These are phyloP conservation scores for Paraplagusia blochii DNA, from an alignment of 2,113 vertebrate genomes.

Conservation along the genomic window DNA sequence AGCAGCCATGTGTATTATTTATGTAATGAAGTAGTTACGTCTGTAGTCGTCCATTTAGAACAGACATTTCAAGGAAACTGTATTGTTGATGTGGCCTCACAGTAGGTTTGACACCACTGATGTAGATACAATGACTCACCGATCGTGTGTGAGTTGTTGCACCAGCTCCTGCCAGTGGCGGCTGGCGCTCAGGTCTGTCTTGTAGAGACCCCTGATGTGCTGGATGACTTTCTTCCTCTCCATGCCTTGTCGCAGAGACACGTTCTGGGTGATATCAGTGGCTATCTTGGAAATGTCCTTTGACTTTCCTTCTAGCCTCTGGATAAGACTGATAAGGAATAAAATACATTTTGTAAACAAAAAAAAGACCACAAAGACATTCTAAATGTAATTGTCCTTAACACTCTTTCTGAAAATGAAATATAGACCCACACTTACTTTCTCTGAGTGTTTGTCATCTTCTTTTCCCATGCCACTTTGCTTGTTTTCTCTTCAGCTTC, in stretches of 20 bases:
- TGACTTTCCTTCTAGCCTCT: slow-evolving; percentile 90
- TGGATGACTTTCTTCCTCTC: slow-evolving; percentile 98
- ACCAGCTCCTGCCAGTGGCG: slow-evolving; percentile 96
- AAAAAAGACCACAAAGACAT: slow-evolving; percentile 4
- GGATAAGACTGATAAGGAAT: slow-evolving; percentile 82
- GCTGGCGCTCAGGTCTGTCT: slow-evolving; percentile 90
- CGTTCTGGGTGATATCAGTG: slow-evolving; percentile 93
- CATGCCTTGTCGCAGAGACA: slow-evolving; percentile 92
- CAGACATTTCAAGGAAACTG: no score
- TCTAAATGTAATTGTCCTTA: background rate
- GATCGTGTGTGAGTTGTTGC: slow-evolving; percentile 92
- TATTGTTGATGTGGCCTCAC: no score
- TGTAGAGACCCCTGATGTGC: slow-evolving; percentile 93
- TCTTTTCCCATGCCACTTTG: slow-evolving; percentile 92
- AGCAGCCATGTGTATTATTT: no score
- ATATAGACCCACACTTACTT: slow-evolving; percentile 75
- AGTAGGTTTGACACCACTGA: no score
- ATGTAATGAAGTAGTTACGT: no score
- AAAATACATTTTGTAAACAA: background rate
- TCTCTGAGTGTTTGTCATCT: slow-evolving; percentile 84
- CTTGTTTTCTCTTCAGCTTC: slow-evolving; percentile 84
- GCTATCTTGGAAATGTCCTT: slow-evolving; percentile 98
- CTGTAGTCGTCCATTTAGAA: no score
- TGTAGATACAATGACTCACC: slow-evolving; percentile 31
- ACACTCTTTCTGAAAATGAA: background rate